Evolutionary conservation across 1,140 invertebrate species (phyloP).

Genomic region (Nylanderia fulva): DNA sequence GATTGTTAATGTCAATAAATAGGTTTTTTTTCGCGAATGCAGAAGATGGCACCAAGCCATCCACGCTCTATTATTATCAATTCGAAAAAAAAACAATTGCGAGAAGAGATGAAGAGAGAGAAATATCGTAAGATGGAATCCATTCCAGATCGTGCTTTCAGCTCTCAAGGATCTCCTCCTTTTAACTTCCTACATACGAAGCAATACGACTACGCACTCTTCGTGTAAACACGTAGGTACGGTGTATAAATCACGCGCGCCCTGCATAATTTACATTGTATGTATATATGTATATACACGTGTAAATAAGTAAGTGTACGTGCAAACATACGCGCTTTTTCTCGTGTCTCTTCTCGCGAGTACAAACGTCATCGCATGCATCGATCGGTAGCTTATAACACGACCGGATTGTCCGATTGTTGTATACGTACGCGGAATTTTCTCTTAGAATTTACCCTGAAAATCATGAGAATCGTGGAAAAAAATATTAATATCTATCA

Average conservation of each 20-base stretch:
- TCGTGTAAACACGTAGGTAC: constrained; percentile 11
- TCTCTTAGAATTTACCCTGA: no score
- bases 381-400: not conserved
- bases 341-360: not conserved
- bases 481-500: no score
- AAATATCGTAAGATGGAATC: no score
- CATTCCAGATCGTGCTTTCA: not conserved
- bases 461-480: no score
- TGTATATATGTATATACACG: not conserved
- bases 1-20: no score
- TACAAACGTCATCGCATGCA: constrained; percentile 18
- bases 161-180: not conserved
- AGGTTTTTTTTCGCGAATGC: not conserved
- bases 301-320: not conserved
- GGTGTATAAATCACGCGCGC: constrained; percentile 21
- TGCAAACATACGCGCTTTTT: not conserved
- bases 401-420: not conserved
- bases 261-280: constrained; percentile 19
- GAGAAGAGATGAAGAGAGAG: no score
- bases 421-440: not conserved
- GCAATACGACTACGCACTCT: not conserved
- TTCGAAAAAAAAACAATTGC: no score
- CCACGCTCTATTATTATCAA: no score
- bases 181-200: not conserved
- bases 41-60: no score